These are phyloP conservation scores for Sminthurinus aureus DNA, from an alignment of 2,888 invertebrate species.

Conservation along the genomic window DNA sequence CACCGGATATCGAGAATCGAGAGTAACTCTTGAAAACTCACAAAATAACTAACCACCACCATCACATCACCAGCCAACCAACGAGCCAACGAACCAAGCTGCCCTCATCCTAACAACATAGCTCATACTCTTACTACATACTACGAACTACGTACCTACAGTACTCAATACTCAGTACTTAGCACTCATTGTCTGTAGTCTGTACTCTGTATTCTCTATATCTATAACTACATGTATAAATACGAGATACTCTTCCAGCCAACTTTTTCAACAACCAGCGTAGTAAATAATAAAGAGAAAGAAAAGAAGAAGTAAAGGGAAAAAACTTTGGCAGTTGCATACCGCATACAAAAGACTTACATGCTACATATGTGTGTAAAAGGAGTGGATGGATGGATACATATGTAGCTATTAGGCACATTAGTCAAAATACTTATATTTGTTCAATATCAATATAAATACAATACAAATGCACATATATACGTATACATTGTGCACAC, in stretches of 20 bases:
- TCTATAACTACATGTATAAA: neutral
- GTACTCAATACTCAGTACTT: too few species aligned
- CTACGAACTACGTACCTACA: neutral
- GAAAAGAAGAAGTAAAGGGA: neutral
- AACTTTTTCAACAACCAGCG: neutral
- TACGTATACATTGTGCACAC: neutral
- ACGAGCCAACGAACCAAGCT: neutral
- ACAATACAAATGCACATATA: neutral
- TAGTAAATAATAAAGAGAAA: neutral
- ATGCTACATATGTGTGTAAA: too few species aligned
- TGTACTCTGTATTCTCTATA: neutral
- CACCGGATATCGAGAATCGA: constrained; percentile 44
- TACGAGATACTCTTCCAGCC: constrained; percentile 13
- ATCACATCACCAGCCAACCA: constrained; percentile 21
- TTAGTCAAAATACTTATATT: neutral
- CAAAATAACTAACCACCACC: constrained; percentile 33
- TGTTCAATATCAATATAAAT: neutral
- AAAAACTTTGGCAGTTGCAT: constrained; percentile 32
- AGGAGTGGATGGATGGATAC: neutral
- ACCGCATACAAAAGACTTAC: neutral
- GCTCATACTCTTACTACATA: too few species aligned
- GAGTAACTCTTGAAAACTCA: neutral
- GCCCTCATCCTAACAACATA: too few species aligned
- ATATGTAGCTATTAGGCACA: neutral
- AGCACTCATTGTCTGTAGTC: neutral